Conservation (phyloP, 2,888 invertebrate species). For the Griposia aprilina region DNA sequence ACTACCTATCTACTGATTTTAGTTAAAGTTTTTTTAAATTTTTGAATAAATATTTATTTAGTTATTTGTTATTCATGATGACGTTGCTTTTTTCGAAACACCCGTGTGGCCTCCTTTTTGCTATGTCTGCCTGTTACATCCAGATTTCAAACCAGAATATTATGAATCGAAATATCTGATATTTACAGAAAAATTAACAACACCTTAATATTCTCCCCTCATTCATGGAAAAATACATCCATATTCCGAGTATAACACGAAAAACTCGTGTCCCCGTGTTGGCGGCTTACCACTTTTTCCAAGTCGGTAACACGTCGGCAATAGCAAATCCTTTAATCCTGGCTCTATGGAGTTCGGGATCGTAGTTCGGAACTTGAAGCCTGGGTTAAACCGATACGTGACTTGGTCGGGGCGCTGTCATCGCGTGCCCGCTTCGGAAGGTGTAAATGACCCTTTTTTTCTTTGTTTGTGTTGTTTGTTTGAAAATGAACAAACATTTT, state of each 20-base stretch:
- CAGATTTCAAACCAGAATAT: not conserved
- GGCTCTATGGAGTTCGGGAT: slow-evolving; percentile 71
- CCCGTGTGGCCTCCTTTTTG: too few relatives aligned
- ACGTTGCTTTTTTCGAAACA: not conserved
- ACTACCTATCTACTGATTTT: not conserved
- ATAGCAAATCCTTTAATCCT: slow-evolving; percentile 72
- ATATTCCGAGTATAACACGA: slow-evolving; percentile 47
- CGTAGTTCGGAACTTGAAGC: slow-evolving; percentile 66
- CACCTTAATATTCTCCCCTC: not conserved
- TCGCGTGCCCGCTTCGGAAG: slow-evolving; percentile 39
- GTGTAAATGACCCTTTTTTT: slow-evolving; percentile 42
- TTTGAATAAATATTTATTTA: too few relatives aligned
- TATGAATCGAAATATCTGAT: too few relatives aligned
- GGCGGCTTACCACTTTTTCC: slow-evolving; percentile 54
- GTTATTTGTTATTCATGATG: not conserved
- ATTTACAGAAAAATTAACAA: not conserved
- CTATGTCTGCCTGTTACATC: not conserved
- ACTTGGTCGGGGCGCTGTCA: slow-evolving; percentile 43
- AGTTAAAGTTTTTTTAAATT: not conserved
- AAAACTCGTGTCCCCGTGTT: slow-evolving; percentile 49
- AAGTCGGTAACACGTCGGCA: slow-evolving; percentile 64
- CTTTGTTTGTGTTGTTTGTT: not conserved
- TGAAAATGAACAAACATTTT: not conserved
- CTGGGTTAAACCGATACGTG: slow-evolving; percentile 66
- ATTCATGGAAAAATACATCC: slow-evolving; percentile 26